A percentile compares a stretch with the other conserved stretches of the same genome.
Evolutionary conservation across 2,113 vertebrate genomes (phyloP).

Genomic region (Pleuronectes platessa): DNA sequence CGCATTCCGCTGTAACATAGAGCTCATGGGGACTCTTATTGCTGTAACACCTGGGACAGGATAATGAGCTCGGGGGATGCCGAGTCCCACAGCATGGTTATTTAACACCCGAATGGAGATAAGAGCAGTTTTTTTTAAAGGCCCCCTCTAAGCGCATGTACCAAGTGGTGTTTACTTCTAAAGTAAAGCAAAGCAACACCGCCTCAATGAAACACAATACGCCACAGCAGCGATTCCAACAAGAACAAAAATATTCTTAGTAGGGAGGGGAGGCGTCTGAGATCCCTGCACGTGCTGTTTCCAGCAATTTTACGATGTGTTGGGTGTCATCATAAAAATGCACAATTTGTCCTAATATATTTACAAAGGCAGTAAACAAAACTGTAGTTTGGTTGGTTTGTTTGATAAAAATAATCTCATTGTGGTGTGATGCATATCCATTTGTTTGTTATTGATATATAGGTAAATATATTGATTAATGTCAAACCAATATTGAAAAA

Average conservation of each 20-base stretch:
- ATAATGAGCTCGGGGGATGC: constrained; percentile 69
- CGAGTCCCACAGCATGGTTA: constrained; percentile 65
- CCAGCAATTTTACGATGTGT: neutral
- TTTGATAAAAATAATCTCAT: neutral
- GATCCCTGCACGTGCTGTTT: neutral
- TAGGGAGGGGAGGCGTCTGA: neutral
- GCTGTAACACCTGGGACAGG: constrained; percentile 65
- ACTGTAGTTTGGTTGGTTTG: too few relatives aligned
- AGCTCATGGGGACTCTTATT: constrained; percentile 70
- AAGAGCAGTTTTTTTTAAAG: constrained; percentile 32
- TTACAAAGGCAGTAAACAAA: too few relatives aligned
- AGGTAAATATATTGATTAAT: neutral
- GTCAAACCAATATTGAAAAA: neutral
- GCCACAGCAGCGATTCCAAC: constrained; percentile 21
- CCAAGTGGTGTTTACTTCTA: constrained; percentile 50
- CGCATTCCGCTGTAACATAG: constrained; percentile 51
- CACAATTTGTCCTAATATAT: neutral
- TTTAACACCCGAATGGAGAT: constrained; percentile 70
- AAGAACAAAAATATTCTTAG: constrained; percentile 14
- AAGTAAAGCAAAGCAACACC: too few relatives aligned
- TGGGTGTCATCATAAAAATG: neutral
- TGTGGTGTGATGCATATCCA: neutral
- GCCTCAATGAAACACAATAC: constrained; percentile 27
- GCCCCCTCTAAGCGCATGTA: constrained; percentile 7
- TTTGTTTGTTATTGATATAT: neutral